A percentile compares a stretch with the other conserved stretches of the same genome.
These are phyloP conservation scores for Albula glossodonta DNA, from an alignment of 2,113 vertebrate species.

Conservation along the genomic window DNA sequence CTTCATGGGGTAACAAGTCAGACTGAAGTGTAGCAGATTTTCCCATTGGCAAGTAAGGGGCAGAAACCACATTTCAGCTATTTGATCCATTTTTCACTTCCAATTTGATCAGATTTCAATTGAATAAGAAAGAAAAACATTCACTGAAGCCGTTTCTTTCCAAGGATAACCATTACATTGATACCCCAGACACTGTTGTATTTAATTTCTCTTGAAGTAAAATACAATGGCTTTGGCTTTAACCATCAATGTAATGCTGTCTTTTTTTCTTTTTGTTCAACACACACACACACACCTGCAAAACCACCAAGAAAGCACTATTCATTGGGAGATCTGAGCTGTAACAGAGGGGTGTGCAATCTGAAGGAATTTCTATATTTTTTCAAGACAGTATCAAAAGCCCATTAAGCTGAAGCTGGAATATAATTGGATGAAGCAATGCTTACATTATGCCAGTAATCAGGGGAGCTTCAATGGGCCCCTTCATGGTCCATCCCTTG, in stretches of 20 bases:
- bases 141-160: neutral
- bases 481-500: slow-evolving; percentile 60
- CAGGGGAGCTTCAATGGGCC: slow-evolving; percentile 60
- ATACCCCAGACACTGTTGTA: slow-evolving; percentile 41
- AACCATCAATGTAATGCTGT: slow-evolving; percentile 12
- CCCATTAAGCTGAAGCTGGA: neutral
- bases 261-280: neutral
- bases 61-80: neutral
- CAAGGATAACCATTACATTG: neutral
- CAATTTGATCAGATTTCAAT: neutral
- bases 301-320: neutral
- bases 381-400: slow-evolving; percentile 22
- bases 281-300: slow-evolving; percentile 14
- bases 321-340: neutral
- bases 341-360: neutral
- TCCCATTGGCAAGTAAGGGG: neutral
- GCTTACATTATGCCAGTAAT: slow-evolving; percentile 52
- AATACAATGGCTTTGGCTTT: slow-evolving; percentile 36
- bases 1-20: neutral
- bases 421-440: slow-evolving; percentile 60
- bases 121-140: neutral
- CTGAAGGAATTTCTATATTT: neutral
- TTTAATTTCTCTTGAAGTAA: slow-evolving; percentile 54
- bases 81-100: neutral
- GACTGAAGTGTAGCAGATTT: neutral